Base-by-base conservation (phyloP, 2,888 invertebrate genomes). In the Drosophila incognita region DNA sequence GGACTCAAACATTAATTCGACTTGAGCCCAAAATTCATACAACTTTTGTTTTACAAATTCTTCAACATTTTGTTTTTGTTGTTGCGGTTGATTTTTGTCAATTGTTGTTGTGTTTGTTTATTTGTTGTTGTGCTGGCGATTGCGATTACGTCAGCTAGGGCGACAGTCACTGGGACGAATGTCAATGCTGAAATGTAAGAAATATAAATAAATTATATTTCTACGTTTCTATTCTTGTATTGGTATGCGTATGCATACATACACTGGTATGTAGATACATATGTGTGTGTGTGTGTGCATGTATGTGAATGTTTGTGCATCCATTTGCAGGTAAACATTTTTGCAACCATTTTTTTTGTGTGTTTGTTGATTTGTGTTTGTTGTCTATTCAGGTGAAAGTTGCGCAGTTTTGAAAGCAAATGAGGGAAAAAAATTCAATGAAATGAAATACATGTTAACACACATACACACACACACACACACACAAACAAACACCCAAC, bases 121-220 rank as follows among this genome's bases (percentile, higher is more conserved):
- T 57, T 48, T 62, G 8, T 64, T 81, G 71, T 79, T 84, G 73
- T 84, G 87, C 69, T 84, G 21, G 21, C 21, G 21, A 21, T 21
- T 21, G 77, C 68, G 87, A 84, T 87, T 83, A 82, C 83, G 83
- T 87, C 87, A 87, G 69, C 85, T 82, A 7, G 24, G 15, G 15
- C 46, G 46, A 69, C 40, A 21, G 48, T 59, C 61, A 71, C 62
- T 76, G 76, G 69, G 57, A 75, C 66, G 76, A 76, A 76, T 76
- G 76, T 76, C 75, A 76, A 76, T 76, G 66, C 66, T 76, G 27
- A 29, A 49, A 49, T 49, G 5, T 49, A 59, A 57, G 63, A 66
- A 61, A 51, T 65, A 71, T 56, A 76, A 62, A 75, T 76, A 71
- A 74, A 74, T 58, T 54, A 53, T 59, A 46, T 58, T 58, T 49